Base-by-base conservation (phyloP, 2,888 invertebrate genomes). In the Malthinus flaveolus region DNA sequence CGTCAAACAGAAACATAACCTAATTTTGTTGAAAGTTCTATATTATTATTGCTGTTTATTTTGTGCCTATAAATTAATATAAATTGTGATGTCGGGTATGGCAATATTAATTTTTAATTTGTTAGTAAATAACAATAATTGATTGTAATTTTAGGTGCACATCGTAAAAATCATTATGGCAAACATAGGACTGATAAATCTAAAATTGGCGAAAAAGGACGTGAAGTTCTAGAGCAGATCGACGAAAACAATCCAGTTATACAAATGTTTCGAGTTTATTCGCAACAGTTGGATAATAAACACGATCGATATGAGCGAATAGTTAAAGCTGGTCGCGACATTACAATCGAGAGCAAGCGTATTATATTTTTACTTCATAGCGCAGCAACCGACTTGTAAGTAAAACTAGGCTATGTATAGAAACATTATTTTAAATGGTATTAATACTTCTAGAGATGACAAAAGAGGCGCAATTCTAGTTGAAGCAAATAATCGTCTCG, bases 301-400 rank as follows among this genome's bases (percentile, higher is more conserved):
- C 91, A 95, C 69, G 94, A 95, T 75, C 85, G 90, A 61, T 85
- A 90, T 70, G 95, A 95, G 74, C 81, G 91, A 42, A 84, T 95
- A 32, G 85, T 94, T 0, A 94, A 95, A 78, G 75, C 89, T 0
- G 86, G 90, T 61, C 82, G 94, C 23, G 95, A 94, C 72, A 85
- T 94, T 12, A 94, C 93, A 0, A 93, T 94, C 65, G 93, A 95
- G 72, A 93, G 94, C 77, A 96, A 96, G 74, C 81, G 94, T 59
- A 88, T 92, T 4, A 96, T 95, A 66, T 95, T 94, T 75, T 78
- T 91, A 8, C 78, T 96, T 12, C 95, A 95, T 75, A 88, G 90
- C 32, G 81, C 88, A 49, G 84, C 85, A 45, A 74, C 73, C 13
- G 77, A 78, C 60, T 67, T 76, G 77, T 77, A 72, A 71, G 71